These are phyloP conservation scores for Saimiri boliviensis DNA, from an alignment of 2,113 vertebrate species.

Conservation along the genomic window DNA sequence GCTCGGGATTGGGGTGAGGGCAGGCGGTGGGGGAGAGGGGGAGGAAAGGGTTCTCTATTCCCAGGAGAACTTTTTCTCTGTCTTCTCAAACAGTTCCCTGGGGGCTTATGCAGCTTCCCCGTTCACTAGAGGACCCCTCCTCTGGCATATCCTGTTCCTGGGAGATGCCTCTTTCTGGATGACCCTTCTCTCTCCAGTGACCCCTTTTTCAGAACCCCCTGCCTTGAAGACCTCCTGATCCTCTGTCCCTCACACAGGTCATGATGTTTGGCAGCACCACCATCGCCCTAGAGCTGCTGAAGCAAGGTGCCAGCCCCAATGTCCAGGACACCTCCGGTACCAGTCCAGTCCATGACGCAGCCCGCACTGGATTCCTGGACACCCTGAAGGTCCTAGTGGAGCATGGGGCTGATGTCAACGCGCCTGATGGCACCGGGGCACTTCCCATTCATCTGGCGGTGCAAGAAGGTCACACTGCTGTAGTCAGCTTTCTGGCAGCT, in stretches of 20 bases:
- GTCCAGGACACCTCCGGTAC: slow-evolving; percentile 89
- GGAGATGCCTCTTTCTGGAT: background rate
- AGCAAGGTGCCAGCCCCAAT: slow-evolving; percentile 92
- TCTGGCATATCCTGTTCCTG: background rate
- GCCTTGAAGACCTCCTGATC: background rate
- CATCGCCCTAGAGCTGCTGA: slow-evolving; percentile 88
- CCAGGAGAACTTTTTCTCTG: background rate
- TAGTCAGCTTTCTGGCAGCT: slow-evolving; percentile 88
- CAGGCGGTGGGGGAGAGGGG: background rate
- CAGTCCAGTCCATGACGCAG: slow-evolving; percentile 90
- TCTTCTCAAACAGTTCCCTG: background rate
- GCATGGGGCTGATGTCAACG: slow-evolving; percentile 88
- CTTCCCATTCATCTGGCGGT: slow-evolving; percentile 92
- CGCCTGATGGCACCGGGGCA: slow-evolving; percentile 83
- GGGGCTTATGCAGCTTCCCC: background rate
- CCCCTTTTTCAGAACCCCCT: background rate
- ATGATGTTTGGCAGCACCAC: slow-evolving; percentile 94
- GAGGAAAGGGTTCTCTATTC: background rate
- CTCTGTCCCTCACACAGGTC: slow-evolving; percentile 81
- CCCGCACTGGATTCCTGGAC: slow-evolving; percentile 91
- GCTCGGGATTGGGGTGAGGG: background rate
- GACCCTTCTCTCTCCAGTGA: background rate
- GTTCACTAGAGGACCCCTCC: background rate
- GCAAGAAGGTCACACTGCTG: slow-evolving; percentile 85
- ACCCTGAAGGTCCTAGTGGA: slow-evolving; percentile 90